These are phyloP conservation scores for Melieria crassipennis DNA, from an alignment of 2,888 invertebrate species.

Conservation along the genomic window DNA sequence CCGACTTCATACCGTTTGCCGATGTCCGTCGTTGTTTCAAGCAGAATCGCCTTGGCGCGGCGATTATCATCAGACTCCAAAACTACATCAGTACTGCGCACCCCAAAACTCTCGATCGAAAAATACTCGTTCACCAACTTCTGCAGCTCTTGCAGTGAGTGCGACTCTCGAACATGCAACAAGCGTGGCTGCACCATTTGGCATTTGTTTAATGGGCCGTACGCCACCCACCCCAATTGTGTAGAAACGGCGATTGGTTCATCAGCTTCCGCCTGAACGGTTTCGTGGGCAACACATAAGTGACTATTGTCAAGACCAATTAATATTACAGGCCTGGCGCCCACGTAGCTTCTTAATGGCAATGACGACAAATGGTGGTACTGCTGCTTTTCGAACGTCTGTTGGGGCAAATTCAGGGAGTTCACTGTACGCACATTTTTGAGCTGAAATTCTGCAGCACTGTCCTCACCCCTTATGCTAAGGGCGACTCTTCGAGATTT, in stretches of 20 bases:
- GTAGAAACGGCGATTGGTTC: slow-evolving; percentile 1
- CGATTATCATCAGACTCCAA: slow-evolving; percentile 31
- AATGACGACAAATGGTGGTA: too few relatives aligned
- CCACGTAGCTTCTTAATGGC: too few relatives aligned
- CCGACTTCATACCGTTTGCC: slow-evolving; percentile 34
- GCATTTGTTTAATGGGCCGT: neutral
- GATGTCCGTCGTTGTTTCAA: slow-evolving; percentile 22
- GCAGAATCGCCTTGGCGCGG: slow-evolving; percentile 22
- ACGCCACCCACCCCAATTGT: slow-evolving; percentile 8
- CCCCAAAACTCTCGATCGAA: slow-evolving; percentile 12
- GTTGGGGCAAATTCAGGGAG: slow-evolving; percentile 15
- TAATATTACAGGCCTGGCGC: neutral
- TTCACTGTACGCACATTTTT: neutral
- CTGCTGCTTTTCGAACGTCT: neutral
- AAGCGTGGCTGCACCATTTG: neutral
- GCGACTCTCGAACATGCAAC: slow-evolving; percentile 1
- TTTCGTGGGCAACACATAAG: neutral
- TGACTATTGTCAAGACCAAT: neutral
- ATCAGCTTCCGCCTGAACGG: neutral
- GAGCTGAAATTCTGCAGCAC: neutral
- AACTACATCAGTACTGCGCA: neutral
- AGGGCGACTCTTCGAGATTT: neutral
- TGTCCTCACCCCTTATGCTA: neutral
- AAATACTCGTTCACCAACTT: slow-evolving; percentile 13
- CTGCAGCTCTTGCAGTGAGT: slow-evolving; percentile 4